phyloP scores from a whole-genome alignment of 2,113 vertebrate genomes.

The Gopherus flavomarginatus region DNA sequence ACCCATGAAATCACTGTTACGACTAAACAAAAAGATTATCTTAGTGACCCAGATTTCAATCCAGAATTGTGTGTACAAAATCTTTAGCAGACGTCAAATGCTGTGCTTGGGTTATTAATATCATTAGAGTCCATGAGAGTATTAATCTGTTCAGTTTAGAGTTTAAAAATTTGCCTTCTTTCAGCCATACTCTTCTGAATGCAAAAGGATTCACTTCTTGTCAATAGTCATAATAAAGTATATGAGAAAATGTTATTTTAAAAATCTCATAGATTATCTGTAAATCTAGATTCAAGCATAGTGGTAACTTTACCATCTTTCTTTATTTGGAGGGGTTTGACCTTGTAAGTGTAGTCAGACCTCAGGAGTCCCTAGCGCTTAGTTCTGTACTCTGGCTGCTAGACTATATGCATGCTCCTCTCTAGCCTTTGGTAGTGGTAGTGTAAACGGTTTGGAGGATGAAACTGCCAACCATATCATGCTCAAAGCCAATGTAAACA shows the following conservation, averaged over 20 bases:
- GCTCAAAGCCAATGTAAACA: background rate
- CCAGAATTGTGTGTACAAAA: constrained; percentile 82
- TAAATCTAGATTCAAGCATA: background rate
- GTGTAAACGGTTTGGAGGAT: background rate
- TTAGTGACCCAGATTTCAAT: constrained; percentile 83
- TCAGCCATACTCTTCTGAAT: background rate
- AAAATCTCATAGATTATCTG: background rate
- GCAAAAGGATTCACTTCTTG: background rate
- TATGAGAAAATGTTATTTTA: background rate
- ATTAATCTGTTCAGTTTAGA: background rate
- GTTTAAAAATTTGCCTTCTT: constrained; percentile 5
- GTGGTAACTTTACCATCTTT: background rate
- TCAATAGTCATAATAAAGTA: background rate
- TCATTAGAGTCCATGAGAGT: constrained; percentile 79
- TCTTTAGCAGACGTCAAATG: constrained; percentile 81
- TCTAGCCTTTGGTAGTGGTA: background rate
- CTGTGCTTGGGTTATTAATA: constrained; percentile 82
- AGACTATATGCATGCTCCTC: background rate
- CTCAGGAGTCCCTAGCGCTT: background rate
- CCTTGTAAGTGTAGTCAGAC: constrained; percentile 25
- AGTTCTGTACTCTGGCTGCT: background rate
- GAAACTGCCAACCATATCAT: background rate
- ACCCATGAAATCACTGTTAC: constrained; percentile 77
- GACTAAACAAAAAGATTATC: constrained; percentile 79
- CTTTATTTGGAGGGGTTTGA: constrained; percentile 7